Conservation (phyloP, 1,140 invertebrate genomes). For the Drosophila lacteicornis region DNA sequence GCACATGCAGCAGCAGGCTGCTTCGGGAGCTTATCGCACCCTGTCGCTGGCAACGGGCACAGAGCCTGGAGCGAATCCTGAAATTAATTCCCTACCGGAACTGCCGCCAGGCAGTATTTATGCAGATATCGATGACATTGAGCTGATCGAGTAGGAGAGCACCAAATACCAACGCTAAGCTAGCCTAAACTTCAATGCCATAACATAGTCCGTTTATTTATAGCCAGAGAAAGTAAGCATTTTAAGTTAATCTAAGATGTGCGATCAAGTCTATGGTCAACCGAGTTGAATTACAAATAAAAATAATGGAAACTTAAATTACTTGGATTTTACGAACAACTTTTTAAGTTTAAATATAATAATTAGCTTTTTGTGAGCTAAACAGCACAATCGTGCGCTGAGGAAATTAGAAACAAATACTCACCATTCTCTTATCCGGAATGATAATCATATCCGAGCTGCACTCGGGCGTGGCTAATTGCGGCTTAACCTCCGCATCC, state of each 20-base stretch:
- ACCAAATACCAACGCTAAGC: slow-evolving; percentile 3
- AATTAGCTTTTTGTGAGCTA: no score
- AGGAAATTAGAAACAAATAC: slow-evolving; percentile 1
- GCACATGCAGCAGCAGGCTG: slow-evolving; percentile 78
- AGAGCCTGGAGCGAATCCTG: not conserved
- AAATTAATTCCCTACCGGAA: not conserved
- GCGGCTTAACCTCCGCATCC: slow-evolving; percentile 60
- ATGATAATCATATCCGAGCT: slow-evolving; percentile 72
- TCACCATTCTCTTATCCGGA: slow-evolving; percentile 74
- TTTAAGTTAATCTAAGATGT: slow-evolving; percentile 3
- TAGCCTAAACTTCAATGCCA: slow-evolving; percentile 23
- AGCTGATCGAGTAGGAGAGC: slow-evolving; percentile 69
- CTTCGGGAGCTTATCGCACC: slow-evolving; percentile 62
- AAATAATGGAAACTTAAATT: not conserved
- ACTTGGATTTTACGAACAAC: not conserved
- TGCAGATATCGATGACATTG: slow-evolving; percentile 80
- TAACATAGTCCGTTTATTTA: slow-evolving; percentile 8
- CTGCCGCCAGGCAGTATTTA: slow-evolving; percentile 70
- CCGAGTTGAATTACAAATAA: slow-evolving; percentile 9
- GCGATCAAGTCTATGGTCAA: slow-evolving; percentile 9
- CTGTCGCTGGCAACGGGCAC: slow-evolving; percentile 54
- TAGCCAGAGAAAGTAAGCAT: not conserved
- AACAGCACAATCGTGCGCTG: no score
- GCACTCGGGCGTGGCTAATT: slow-evolving; percentile 66
- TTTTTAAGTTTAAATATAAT: no score